Evolutionary conservation across 1,140 invertebrate genomes (phyloP).

Genomic region (Ostrea denselamellosa): DNA sequence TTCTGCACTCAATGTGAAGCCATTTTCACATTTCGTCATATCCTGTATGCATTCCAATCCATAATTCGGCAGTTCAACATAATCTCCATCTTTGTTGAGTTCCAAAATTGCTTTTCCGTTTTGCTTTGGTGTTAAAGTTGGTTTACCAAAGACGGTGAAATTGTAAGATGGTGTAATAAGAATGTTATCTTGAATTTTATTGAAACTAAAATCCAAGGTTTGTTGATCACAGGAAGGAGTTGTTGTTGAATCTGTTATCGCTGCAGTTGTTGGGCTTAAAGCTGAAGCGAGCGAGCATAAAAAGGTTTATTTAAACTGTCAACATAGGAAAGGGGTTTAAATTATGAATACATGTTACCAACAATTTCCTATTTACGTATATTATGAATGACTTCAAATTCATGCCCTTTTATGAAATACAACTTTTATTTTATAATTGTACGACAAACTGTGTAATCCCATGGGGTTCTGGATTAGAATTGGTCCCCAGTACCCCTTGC

Average conservation of each 20-base stretch:
- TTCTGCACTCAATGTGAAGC: slow-evolving; percentile 57
- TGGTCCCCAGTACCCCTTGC: too few relatives aligned
- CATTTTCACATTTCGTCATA: slow-evolving; percentile 54
- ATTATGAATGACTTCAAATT: too few relatives aligned
- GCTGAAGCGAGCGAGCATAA: too few relatives aligned
- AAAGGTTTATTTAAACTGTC: not conserved
- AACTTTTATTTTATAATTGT: too few relatives aligned
- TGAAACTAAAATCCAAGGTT: slow-evolving; percentile 48
- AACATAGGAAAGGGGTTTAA: not conserved
- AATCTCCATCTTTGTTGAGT: slow-evolving; percentile 52
- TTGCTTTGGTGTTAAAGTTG: slow-evolving; percentile 34
- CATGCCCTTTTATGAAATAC: too few relatives aligned
- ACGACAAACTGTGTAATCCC: too few relatives aligned
- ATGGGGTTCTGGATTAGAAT: too few relatives aligned
- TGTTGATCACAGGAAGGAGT: slow-evolving; percentile 41
- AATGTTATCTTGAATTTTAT: slow-evolving; percentile 49
- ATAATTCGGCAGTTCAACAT: slow-evolving; percentile 58
- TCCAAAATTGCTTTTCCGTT: slow-evolving; percentile 48
- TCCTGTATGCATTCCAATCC: slow-evolving; percentile 58
- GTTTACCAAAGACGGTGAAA: slow-evolving; percentile 49
- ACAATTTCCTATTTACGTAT: too few relatives aligned
- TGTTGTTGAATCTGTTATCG: not conserved
- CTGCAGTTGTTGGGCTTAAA: too few relatives aligned
- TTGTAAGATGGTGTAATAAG: slow-evolving; percentile 50
- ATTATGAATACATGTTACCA: not conserved